Percentiles rank a stretch among this genome's conserved stretches.
phyloP scores from a whole-genome alignment of 2,797 vertebrate species.

The Macropodus opercularis region DNA sequence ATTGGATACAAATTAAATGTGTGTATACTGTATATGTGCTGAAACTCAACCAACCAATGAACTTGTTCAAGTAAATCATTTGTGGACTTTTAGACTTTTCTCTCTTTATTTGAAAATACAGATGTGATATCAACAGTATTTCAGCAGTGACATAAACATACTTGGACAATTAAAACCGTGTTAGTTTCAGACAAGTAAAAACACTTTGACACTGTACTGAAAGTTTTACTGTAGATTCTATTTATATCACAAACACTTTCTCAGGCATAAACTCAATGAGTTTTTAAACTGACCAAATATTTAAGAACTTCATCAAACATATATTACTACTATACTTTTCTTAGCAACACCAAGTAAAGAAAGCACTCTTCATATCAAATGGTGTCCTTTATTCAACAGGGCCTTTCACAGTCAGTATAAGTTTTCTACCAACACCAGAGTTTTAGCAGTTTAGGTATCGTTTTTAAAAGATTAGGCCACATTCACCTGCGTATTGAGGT shows the following conservation, averaged over 20 bases:
- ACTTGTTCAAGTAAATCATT: slow-evolving; percentile 57
- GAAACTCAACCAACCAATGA: background rate
- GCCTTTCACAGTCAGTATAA: background rate
- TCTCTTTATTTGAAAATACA: slow-evolving; percentile 63
- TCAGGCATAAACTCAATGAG: slow-evolving; percentile 42
- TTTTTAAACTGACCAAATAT: slow-evolving; percentile 23
- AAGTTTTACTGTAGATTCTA: slow-evolving; percentile 20
- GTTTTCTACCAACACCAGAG: slow-evolving; percentile 5
- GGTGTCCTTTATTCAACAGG: background rate
- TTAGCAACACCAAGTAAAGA: background rate
- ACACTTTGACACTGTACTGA: slow-evolving; percentile 20
- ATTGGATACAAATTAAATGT: slow-evolving; percentile 13
- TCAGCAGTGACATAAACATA: slow-evolving; percentile 44
- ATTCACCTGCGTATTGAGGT: background rate
- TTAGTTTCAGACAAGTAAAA: slow-evolving; percentile 40
- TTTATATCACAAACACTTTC: slow-evolving; percentile 33
- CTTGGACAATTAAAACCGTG: slow-evolving; percentile 17
- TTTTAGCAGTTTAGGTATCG: background rate
- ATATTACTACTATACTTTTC: slow-evolving; percentile 1
- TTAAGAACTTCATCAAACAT: slow-evolving; percentile 18
- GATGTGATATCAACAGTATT: slow-evolving; percentile 40
- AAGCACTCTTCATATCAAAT: slow-evolving; percentile 5
- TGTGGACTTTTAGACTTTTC: slow-evolving; percentile 34
- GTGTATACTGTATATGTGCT: background rate
- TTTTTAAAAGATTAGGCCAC: background rate